phyloP scores from a whole-genome alignment of 2,888 invertebrate species.

The Drosophila robusta region DNA sequence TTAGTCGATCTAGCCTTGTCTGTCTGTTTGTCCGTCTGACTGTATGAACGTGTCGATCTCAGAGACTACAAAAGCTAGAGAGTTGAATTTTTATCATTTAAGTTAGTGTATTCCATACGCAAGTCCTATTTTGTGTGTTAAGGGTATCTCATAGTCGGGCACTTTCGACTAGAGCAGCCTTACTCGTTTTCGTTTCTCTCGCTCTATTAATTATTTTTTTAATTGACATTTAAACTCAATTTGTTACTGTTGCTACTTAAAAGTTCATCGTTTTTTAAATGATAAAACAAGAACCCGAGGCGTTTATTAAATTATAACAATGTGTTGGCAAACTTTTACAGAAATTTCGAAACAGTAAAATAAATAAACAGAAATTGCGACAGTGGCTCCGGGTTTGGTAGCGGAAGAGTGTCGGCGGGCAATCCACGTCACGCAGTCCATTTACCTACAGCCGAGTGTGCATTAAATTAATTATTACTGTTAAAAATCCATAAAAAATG shows the following conservation, averaged over 20 bases:
- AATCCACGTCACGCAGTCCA: constrained; percentile 56
- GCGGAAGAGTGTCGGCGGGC: not conserved
- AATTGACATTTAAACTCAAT: constrained; percentile 28
- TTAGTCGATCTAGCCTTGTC: too few relatives aligned
- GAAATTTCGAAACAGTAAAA: constrained; percentile 23
- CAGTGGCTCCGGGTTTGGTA: not conserved
- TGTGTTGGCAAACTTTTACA: constrained; percentile 37
- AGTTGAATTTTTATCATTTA: too few relatives aligned
- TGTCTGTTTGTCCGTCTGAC: too few relatives aligned
- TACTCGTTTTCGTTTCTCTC: too few relatives aligned
- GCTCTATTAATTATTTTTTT: constrained; percentile 6
- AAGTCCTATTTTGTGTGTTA: too few relatives aligned
- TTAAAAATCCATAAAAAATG: constrained; percentile 73
- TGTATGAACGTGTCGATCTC: too few relatives aligned
- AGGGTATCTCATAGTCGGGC: too few relatives aligned
- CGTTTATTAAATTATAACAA: constrained; percentile 39
- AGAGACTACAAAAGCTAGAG: too few relatives aligned
- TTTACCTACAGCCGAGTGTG: constrained; percentile 73
- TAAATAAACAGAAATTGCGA: constrained; percentile 33
- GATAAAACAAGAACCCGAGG: constrained; percentile 22
- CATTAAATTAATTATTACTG: constrained; percentile 79
- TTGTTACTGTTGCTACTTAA: constrained; percentile 7
- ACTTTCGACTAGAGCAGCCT: not conserved
- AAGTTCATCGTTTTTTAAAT: not conserved
- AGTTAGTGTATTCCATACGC: too few relatives aligned